These are phyloP conservation scores for Cyprinodon brontotheroides DNA, from an alignment of 2,113 vertebrate species.

Conservation along the genomic window DNA sequence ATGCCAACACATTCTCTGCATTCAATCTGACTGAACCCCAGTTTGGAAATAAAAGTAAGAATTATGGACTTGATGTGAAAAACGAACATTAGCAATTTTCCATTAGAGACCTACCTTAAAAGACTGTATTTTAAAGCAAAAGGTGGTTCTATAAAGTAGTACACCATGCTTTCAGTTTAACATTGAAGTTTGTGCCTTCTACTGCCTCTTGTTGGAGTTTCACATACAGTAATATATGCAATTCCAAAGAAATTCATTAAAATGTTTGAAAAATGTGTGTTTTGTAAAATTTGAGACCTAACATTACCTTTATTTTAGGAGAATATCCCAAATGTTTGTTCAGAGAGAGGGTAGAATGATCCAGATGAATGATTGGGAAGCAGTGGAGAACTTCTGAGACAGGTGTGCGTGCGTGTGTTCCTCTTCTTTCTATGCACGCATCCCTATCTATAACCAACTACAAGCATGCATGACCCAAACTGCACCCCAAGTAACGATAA, in stretches of 20 bases:
- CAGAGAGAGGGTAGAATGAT: conserved; percentile 12
- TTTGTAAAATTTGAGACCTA: too few species aligned
- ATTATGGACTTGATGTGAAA: not conserved
- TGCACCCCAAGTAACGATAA: not conserved
- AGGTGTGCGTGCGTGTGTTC: conserved; percentile 34
- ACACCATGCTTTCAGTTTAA: not conserved
- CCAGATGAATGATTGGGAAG: conserved; percentile 63
- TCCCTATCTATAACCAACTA: conserved; percentile 7
- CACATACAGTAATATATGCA: not conserved
- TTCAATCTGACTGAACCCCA: not conserved
- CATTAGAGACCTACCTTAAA: not conserved
- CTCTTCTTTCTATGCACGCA: conserved; percentile 27
- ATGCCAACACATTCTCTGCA: not conserved
- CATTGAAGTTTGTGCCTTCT: not conserved
- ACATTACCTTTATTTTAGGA: not conserved
- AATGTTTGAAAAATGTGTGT: not conserved
- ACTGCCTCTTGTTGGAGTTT: not conserved
- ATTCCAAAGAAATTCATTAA: not conserved
- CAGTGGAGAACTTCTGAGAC: conserved; percentile 48
- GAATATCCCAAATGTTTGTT: not conserved
- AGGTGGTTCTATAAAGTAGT: too few species aligned
- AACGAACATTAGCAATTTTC: too few species aligned
- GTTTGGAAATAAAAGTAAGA: too few species aligned
- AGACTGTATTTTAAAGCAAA: not conserved
- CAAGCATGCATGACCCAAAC: conserved; percentile 2